Evolutionary conservation across 2,888 invertebrate species (phyloP).

Genomic region (Epiblema foenella): DNA sequence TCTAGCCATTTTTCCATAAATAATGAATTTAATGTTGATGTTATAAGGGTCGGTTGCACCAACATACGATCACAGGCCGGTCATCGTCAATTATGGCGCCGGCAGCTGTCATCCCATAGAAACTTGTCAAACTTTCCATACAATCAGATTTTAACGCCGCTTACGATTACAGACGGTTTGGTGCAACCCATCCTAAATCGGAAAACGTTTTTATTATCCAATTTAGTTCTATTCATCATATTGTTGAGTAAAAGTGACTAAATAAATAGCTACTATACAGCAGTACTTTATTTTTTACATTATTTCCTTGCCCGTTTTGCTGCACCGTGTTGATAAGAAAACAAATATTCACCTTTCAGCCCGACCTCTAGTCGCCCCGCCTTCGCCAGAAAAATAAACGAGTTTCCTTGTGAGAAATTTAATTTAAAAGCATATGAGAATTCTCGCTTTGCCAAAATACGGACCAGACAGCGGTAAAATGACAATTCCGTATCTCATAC

Average conservation of each 20-base stretch:
- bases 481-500: neutral
- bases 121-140: too few relatives aligned
- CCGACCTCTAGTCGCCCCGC: slow-evolving; percentile 26
- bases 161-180: too few relatives aligned
- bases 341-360: slow-evolving; percentile 14
- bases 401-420: slow-evolving; percentile 6
- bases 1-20: neutral
- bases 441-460: neutral
- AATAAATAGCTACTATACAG: slow-evolving; percentile 2
- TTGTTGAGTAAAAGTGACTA: neutral
- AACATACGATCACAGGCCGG: too few relatives aligned
- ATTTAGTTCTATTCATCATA: too few relatives aligned
- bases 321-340: slow-evolving; percentile 25
- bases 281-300: neutral
- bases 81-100: too few relatives aligned
- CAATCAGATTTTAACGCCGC: too few relatives aligned
- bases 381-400: slow-evolving; percentile 27
- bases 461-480: neutral
- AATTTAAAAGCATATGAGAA: slow-evolving; percentile 23
- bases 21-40: too few relatives aligned
- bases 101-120: too few relatives aligned
- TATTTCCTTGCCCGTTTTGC: slow-evolving; percentile 6
- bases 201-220: neutral
- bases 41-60: too few relatives aligned
- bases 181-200: neutral